Base-by-base conservation (phyloP, 2,888 invertebrate genomes). In the Lepidonotus clava region DNA sequence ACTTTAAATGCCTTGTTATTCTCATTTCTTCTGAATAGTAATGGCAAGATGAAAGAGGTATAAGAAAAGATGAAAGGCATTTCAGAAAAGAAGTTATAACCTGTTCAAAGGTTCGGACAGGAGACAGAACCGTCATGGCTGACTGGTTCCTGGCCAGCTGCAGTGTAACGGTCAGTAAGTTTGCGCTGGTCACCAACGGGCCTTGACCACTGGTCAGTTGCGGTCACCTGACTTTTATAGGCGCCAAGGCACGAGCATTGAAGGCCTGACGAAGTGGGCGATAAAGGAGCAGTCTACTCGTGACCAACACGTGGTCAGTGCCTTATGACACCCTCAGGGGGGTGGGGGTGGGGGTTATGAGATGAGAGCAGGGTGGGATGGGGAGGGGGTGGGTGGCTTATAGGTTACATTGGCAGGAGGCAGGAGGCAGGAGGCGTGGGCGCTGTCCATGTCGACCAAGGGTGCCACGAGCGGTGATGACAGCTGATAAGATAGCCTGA, bases 381-480 rank as follows among this genome's bases (percentile, higher is more conserved):
- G 8, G 56, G 4, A 28, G 61, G 61, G 24, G 71, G 38, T 1
- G 71, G 71, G 34, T 34, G 21, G 32, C n/a, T n/a, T n/a, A n/a
- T n/a, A n/a, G n/a, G n/a, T n/a, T n/a, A n/a, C n/a, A n/a, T n/a
- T n/a, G 66, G 66, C 32, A 18, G 38, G 71, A 21, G 36, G 71
- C 36, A 4, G 71, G 38, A 38, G 61, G 61, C 14, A 32, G n/a
- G 21, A 24, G 61, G 28, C 61, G 28, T 61, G 61, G 24, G 8
- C 71, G 38, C n/a, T 36, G 71, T 21, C 24, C 71, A 71, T 38
- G 18, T 21, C 21, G 71, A 71, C 71, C 38, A n/a, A n/a, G n/a
- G 71, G 71, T 71, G 71, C 71, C 71, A 71, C 71, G 71, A 21
- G 38, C n/a, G 38, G 71, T 38, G 71, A 36, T 18, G 71, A 71